Evolutionary conservation across 2,888 invertebrate species (phyloP), one percentile per base, ranked within the genome.

Genomic region (Leptothorax acervorum): DNA sequence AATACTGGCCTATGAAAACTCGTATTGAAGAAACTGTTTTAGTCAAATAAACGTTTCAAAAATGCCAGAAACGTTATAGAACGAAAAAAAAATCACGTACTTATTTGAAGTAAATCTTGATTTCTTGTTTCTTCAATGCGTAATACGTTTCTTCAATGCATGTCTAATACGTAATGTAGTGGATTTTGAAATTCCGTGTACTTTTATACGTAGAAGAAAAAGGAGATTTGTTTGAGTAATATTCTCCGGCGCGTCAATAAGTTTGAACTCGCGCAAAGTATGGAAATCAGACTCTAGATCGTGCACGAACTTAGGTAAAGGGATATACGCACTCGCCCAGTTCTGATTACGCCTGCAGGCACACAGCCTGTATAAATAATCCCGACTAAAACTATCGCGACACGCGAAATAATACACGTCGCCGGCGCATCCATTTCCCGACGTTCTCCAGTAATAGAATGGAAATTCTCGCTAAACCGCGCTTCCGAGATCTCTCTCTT

Each of bases 371-470:
- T 57, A 60, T 70, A 78, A 78, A 70, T 55, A 78, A 55, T 78
- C 31, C 0, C 55, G 15, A 70, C 39, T 70, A 55, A 75, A 71
- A 78, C 78, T 71, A 45, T 55, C 78, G 45, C n/a, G 78, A 78
- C 71, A 42, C 39, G 35, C 53, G 42, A 78, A 78, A 78, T 78
- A 78, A 70, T 78, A 35, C 23, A 12, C 39, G 66, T 53, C 53
- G 65, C 18, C 53, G 53, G 53, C 39, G 65, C 75, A 65, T 78
- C 70, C 55, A 70, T 70, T 70, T 28, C 31, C 12, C 42, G 70
- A 12, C 23, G 45, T 70, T 78, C 55, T 78, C 78, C 78, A 78
- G 71, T 78, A 78, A 78, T 78, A 78, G 78, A 78, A 78, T 78
- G 55, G 70, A 70, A 78, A 78, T 78, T 78, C 78, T 70, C 31